Percentiles rank a stretch among this genome's conserved stretches.
Evolutionary conservation across 2,113 vertebrate species (phyloP).

Genomic region (Gopherus flavomarginatus): DNA sequence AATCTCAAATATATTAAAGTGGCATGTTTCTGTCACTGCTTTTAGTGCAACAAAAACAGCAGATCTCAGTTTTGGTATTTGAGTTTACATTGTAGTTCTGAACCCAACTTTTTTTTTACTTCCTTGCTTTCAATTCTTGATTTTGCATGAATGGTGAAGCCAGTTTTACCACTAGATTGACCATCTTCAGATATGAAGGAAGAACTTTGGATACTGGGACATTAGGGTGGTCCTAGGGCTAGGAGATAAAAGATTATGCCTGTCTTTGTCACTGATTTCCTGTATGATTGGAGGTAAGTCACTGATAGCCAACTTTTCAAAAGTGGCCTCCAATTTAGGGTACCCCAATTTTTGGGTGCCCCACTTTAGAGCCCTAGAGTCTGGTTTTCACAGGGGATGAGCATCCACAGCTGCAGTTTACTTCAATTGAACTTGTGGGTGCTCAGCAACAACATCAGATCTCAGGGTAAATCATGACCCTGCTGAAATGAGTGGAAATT

Average conservation of each 20-base stretch:
- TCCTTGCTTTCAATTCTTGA: background rate
- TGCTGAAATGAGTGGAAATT: background rate
- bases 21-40: background rate
- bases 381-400: background rate
- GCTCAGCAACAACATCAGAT: background rate
- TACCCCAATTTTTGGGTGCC: background rate
- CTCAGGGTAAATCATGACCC: background rate
- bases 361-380: background rate
- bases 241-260: background rate
- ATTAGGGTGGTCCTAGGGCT: background rate
- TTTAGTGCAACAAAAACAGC: background rate
- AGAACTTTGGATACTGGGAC: background rate
- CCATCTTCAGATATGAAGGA: background rate
- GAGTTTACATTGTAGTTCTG: background rate
- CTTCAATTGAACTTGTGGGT: background rate
- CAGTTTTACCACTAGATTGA: background rate
- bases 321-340: background rate
- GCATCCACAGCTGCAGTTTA: background rate
- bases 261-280: background rate
- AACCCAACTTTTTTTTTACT: background rate
- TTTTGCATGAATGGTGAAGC: fast-evolving
- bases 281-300: background rate
- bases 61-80: background rate
- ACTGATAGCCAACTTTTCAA: background rate
- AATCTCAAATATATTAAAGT: background rate